These are phyloP conservation scores for Propithecus coquereli DNA, from an alignment of 2,113 vertebrate species.

Conservation along the genomic window DNA sequence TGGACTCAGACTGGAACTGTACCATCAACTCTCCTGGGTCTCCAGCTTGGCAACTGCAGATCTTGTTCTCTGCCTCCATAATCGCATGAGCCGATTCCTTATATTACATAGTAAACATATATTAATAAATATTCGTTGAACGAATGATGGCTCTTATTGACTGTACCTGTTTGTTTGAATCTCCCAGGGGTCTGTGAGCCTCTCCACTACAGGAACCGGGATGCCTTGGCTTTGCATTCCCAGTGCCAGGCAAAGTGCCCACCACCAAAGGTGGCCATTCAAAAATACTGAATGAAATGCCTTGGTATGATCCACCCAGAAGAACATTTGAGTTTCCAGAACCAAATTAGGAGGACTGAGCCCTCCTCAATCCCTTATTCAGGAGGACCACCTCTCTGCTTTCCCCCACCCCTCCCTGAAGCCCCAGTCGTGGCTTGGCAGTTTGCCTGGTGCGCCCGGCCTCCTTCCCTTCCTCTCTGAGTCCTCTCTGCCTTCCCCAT, in stretches of 20 bases:
- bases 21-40: not conserved
- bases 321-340: not conserved
- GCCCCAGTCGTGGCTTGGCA: not conserved
- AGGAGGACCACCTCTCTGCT: not conserved
- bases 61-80: not conserved
- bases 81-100: not conserved
- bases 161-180: not conserved
- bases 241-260: not conserved
- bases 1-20: not conserved
- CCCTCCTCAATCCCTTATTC: not conserved
- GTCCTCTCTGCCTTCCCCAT: not conserved
- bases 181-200: not conserved
- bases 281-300: not conserved
- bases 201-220: not conserved
- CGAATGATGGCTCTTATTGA: not conserved
- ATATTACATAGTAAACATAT: not conserved
- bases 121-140: constrained; percentile 7
- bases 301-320: not conserved
- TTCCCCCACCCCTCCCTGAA: not conserved
- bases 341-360: not conserved
- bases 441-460: not conserved
- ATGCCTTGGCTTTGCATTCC: not conserved
- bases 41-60: not conserved
- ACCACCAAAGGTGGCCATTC: not conserved
- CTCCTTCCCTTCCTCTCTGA: not conserved